These are phyloP conservation scores for Patella caerulea DNA, from an alignment of 2,888 invertebrate species.

Conservation along the genomic window DNA sequence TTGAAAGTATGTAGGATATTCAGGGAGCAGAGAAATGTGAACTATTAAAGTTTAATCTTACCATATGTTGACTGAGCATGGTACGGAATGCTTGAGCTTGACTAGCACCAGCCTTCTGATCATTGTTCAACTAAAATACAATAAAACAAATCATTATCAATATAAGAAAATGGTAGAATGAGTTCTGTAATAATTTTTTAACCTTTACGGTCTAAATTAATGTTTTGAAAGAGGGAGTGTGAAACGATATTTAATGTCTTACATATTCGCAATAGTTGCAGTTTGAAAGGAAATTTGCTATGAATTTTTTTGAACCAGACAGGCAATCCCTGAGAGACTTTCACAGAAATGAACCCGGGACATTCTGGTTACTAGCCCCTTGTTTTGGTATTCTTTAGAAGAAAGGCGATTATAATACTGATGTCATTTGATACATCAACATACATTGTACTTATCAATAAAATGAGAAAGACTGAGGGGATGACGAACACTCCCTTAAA, in stretches of 20 bases:
- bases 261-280: neutral
- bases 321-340: too few relatives aligned
- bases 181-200: too few relatives aligned
- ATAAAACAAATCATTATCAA: neutral
- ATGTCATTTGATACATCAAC: neutral
- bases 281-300: too few relatives aligned
- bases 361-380: too few relatives aligned
- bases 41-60: constrained; percentile 68
- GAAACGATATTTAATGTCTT: neutral
- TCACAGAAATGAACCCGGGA: too few relatives aligned
- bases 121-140: constrained; percentile 77
- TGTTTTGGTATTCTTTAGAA: too few relatives aligned
- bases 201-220: neutral
- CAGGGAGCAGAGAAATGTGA: too few relatives aligned
- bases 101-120: constrained; percentile 82
- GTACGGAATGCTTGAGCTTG: constrained; percentile 85
- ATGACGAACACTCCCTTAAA: too few relatives aligned
- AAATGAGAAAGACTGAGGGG: too few relatives aligned
- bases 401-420: neutral
- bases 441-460: neutral
- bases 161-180: neutral
- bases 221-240: neutral
- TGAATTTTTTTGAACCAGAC: too few relatives aligned
- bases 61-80: constrained; percentile 91
- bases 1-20: too few relatives aligned